These are phyloP conservation scores for Stichopus horrens DNA, from an alignment of 53 echinoderm and acorn worm species.

Conservation along the genomic window DNA sequence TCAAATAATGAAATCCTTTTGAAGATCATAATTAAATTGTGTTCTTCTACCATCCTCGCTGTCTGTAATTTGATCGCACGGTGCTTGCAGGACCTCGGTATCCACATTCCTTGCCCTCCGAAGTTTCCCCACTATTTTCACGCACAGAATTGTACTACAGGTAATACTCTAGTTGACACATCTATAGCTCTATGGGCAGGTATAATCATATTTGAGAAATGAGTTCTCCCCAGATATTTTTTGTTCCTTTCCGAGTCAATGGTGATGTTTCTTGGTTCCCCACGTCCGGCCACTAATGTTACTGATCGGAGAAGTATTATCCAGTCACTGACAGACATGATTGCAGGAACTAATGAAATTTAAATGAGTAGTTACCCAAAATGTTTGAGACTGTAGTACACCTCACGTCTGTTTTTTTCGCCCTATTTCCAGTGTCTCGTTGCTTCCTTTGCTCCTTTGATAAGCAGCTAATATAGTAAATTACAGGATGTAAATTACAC, in stretches of 20 bases:
- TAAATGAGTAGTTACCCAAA: neutral
- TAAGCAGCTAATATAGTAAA: too few relatives aligned
- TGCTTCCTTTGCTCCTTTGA: too few relatives aligned
- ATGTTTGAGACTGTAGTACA: neutral
- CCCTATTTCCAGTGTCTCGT: neutral
- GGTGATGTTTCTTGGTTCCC: neutral
- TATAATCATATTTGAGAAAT: neutral
- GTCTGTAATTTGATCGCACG: too few relatives aligned
- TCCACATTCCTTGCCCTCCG: too few relatives aligned
- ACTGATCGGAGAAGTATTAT: neutral
- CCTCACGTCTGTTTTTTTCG: neutral
- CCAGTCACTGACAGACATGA: slow-evolving; percentile 1
- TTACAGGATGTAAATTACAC: too few relatives aligned
- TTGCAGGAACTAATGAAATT: neutral
- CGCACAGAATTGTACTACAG: too few relatives aligned
- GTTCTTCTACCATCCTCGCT: too few relatives aligned
- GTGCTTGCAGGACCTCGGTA: too few relatives aligned
- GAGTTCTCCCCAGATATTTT: neutral
- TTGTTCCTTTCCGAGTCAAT: neutral
- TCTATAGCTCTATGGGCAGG: neutral
- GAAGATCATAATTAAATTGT: too few relatives aligned
- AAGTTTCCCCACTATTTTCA: too few relatives aligned
- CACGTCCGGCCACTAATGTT: neutral
- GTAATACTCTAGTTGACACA: too few relatives aligned
- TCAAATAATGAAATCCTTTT: too few relatives aligned